Evolutionary conservation across 2,888 invertebrate genomes (phyloP).

Genomic region (Xestia ashworthii): DNA sequence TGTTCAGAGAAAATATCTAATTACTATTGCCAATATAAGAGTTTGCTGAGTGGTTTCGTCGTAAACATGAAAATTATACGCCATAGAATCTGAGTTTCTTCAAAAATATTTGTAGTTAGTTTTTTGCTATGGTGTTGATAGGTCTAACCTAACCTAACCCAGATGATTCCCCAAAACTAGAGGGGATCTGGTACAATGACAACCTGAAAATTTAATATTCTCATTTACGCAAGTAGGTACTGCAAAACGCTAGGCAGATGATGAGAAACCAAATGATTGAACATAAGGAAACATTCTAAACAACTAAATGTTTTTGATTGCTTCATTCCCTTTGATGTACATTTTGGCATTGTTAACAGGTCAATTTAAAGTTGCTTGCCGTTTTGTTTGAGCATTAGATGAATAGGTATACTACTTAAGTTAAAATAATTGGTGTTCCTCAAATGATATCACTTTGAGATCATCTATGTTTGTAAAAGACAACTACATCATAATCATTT

Average conservation of each 20-base stretch:
- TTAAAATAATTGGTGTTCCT: not conserved
- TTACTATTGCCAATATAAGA: not conserved
- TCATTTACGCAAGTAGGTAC: too few species aligned
- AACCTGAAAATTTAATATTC: too few species aligned
- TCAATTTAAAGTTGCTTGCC: constrained; percentile 18
- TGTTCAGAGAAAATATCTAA: not conserved
- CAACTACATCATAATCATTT: not conserved
- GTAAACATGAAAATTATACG: not conserved
- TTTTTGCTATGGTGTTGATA: too few species aligned
- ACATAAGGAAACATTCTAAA: not conserved
- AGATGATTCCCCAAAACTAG: too few species aligned
- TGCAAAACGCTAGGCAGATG: not conserved
- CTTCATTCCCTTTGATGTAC: constrained; percentile 36
- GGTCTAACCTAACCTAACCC: too few species aligned
- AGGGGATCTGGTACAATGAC: too few species aligned
- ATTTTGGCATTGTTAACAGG: constrained; percentile 38
- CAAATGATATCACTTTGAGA: not conserved
- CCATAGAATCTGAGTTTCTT: too few species aligned
- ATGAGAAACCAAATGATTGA: not conserved
- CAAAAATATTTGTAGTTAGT: too few species aligned
- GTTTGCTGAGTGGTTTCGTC: not conserved
- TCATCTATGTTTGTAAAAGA: not conserved
- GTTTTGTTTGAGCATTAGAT: not conserved
- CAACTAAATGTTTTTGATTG: not conserved
- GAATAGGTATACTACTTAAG: not conserved